Evolutionary conservation across 2,797 vertebrate genomes (phyloP).

Genomic region (Myotis findleyi): DNA sequence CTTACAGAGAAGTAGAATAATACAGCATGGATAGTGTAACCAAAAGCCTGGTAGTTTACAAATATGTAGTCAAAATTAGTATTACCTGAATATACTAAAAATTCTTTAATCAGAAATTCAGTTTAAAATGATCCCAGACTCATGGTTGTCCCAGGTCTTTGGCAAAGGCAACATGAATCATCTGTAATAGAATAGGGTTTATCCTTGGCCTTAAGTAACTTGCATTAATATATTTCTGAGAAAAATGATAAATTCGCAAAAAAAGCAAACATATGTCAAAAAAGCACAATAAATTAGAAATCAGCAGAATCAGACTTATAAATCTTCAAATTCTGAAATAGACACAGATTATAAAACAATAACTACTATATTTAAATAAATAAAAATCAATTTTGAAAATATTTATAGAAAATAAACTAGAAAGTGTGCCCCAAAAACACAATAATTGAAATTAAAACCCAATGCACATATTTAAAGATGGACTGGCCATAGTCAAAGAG

Average conservation of each 20-base stretch:
- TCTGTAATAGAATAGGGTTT: neutral
- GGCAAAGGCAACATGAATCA: neutral
- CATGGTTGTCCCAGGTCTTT: neutral
- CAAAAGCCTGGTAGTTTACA: neutral
- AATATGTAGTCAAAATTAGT: neutral
- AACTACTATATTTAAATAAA: neutral
- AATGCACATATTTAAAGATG: neutral
- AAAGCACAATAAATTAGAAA: neutral
- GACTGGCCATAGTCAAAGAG: neutral
- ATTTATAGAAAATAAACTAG: neutral
- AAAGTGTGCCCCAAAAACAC: neutral
- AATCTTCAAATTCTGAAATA: neutral
- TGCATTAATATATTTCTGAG: neutral
- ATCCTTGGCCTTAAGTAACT: neutral
- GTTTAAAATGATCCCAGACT: neutral
- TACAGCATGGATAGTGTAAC: neutral
- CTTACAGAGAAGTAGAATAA: neutral
- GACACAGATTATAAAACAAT: neutral
- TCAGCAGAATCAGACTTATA: neutral
- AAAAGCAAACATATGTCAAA: neutral
- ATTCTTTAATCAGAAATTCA: neutral
- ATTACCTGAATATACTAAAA: neutral
- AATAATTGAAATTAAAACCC: neutral
- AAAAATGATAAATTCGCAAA: neutral
- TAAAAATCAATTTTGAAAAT: neutral